Base-by-base conservation (phyloP, 2,888 invertebrate species). In the Pogonocherus hispidulus region DNA sequence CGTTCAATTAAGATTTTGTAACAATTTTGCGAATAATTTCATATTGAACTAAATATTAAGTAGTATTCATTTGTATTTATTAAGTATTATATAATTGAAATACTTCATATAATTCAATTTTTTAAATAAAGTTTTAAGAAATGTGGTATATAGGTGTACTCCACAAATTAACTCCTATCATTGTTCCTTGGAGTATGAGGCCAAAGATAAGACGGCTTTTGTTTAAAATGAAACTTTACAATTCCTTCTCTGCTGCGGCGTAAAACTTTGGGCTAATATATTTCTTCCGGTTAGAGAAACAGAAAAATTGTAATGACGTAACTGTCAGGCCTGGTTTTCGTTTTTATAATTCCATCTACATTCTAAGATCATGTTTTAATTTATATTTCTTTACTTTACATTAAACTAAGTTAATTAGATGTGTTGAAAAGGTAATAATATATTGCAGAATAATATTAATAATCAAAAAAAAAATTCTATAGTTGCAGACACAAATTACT, bases 211-310 rank as follows among this genome's bases (percentile, higher is more conserved):
- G 57, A 23, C 44, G 41, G 46, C 57, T 44, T 57, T 57, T 51
- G 49, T 51, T 51, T 23, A 51, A 51, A 20, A 9, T 27, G 44
- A 57, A 57, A 57, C 57, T 57, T 57, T 46, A 23, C 14, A n/a
- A 23, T 44, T 44, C 23, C 44, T 23, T 23, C 41, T n/a, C n/a
- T n/a, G n/a, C n/a, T 9, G 11, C 19, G 59, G 32, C 32, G 47
- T 59, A 59, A 59, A 59, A 59, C 59, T 59, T 59, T 32, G n/a
- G 32, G 47, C 47, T 27, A 47, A 59, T 47, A 47, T 47, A 59
- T 32, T 59, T 59, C 59, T 47, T 59, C 46, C 59, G 27, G 27
- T 59, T 59, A 46, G 23, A 56, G 23, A 44, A 57, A 59, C 20
- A 47, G 11, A 59, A 57, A 59, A 59, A 59, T 59, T 59, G 27